phyloP scores from a whole-genome alignment of 2,113 vertebrate genomes.

The Manacus vitellinus region DNA sequence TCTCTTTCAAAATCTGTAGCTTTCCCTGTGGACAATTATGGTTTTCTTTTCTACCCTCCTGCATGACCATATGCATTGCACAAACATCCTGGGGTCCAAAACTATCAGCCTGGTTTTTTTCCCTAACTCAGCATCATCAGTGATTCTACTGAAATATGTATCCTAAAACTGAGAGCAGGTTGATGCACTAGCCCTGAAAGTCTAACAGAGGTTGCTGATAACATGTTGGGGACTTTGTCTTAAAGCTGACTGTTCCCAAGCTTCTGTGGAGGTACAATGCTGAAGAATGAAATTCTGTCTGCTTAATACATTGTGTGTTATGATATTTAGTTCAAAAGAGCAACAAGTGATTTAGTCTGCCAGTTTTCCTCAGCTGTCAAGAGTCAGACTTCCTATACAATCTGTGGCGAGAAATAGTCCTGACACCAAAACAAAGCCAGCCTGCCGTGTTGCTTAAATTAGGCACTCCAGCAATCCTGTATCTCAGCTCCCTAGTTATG shows the following conservation, averaged over 20 bases:
- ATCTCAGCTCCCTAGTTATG: background rate
- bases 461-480: background rate
- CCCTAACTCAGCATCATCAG: background rate
- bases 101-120: background rate
- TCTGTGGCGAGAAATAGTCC: conserved; percentile 30
- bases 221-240: background rate
- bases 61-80: background rate
- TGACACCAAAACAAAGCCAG: background rate
- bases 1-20: background rate
- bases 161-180: background rate
- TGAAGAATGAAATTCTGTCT: background rate
- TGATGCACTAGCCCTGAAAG: background rate
- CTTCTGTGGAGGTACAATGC: background rate
- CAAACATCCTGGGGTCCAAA: background rate
- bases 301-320: background rate
- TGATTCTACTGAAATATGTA: background rate
- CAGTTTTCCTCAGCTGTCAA: conserved; percentile 7
- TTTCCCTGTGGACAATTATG: background rate
- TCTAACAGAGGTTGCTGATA: background rate
- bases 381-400: background rate
- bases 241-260: background rate
- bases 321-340: background rate
- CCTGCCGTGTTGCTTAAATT: background rate
- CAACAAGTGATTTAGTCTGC: background rate
- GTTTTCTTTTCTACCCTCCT: background rate